phyloP scores from a whole-genome alignment of 2,113 vertebrate species.

The Alectura lathami region DNA sequence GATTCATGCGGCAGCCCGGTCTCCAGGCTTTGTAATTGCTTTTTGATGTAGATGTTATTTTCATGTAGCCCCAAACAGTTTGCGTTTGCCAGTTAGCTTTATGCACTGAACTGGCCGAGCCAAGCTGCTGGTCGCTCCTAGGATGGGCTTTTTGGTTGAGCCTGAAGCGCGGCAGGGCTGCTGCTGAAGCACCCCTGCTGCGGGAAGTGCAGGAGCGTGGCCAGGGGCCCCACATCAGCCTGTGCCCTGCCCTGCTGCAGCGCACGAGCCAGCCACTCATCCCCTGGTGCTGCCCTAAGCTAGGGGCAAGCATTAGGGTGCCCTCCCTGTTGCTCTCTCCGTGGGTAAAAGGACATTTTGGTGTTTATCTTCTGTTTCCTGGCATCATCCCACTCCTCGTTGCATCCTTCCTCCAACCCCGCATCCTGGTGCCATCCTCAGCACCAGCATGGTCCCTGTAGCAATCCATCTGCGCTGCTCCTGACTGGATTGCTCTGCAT shows the following conservation, averaged over 20 bases:
- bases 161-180: background rate
- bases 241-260: too few relatives aligned
- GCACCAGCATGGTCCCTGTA: fast-evolving
- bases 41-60: background rate
- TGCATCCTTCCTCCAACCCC: background rate
- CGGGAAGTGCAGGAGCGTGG: background rate
- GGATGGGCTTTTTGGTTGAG: background rate
- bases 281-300: background rate
- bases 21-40: background rate
- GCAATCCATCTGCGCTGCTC: background rate
- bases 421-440: background rate
- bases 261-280: too few relatives aligned
- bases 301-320: background rate
- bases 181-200: too few relatives aligned
- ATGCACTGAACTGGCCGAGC: fast-evolving
- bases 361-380: background rate
- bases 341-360: background rate
- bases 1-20: background rate
- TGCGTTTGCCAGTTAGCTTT: fast-evolving
- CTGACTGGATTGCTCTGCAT: fast-evolving
- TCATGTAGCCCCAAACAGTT: background rate
- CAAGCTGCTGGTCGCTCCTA: background rate
- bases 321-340: background rate
- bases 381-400: too few relatives aligned
- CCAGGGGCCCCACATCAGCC: background rate